Evolutionary conservation across 2,797 vertebrate genomes (phyloP), one percentile per base, ranked within the genome.

Genomic region (Hydrolagus colliei): DNA sequence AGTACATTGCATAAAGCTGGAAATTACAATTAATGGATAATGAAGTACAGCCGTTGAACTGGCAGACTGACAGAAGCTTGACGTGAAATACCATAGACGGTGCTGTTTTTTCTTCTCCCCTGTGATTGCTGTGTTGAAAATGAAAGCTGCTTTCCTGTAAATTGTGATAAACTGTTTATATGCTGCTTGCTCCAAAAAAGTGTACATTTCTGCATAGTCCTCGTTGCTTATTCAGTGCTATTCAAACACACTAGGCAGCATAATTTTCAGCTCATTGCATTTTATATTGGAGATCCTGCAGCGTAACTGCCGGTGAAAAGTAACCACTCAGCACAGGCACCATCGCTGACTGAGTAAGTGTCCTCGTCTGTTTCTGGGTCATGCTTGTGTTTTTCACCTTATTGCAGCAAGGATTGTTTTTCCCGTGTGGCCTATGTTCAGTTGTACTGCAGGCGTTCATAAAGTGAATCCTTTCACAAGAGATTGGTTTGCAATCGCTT

Each of bases 91-190:
- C 88, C 12, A 35, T 16, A 67, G 79, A 86, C 65, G 1, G 91
- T 16, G 90, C 89, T 90, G 90, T 89, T 90, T 86, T 88, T 12
- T 67, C 27, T 73, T 86, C 86, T 87, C 79, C 88, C 91, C 91
- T 93, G 90, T 90, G 92, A 91, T 90, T 91, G 89, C 89, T 91
- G 61, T 91, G 91, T 71, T 71, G 65, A 84, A 84, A 65, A 92
- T 89, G 90, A 91, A 91, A 91, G 88, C 90, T 87, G 87, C 88
- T 88, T 91, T 92, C 90, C 87, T 88, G 87, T 63, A 86, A 87
- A 32, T 32, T 68, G 79, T 88, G 92, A 92, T 92, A 88, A 91
- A 84, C 89, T 86, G 87, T 91, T 80, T 88, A 18, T n/a, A 14
- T 59, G 91, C 91, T 92, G 89, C 91, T 52, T 90, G 88, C 85